Percentiles rank a stretch among this genome's conserved stretches.
phyloP scores from a whole-genome alignment of 2,888 invertebrate species.

The Drosophila suboccidentalis region DNA sequence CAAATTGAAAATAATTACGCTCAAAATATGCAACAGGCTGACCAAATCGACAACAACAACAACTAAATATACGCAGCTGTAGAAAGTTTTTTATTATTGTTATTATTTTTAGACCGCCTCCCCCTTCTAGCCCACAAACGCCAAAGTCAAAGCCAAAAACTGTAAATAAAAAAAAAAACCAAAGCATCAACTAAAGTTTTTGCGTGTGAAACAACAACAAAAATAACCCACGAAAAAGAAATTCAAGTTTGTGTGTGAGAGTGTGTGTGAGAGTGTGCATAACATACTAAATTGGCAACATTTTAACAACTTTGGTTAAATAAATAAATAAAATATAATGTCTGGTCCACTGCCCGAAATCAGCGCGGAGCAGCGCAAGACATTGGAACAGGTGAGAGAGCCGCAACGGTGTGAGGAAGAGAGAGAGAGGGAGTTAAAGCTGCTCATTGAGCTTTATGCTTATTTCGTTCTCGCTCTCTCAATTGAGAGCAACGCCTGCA shows the following conservation, averaged over 20 bases:
- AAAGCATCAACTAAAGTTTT: conserved; percentile 36
- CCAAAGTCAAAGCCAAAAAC: conserved; percentile 58
- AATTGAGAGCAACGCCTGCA: conserved; percentile 6
- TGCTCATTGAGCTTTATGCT: conserved; percentile 8
- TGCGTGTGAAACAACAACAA: conserved; percentile 37
- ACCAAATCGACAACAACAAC: conserved; percentile 37
- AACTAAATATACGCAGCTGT: conserved; percentile 63
- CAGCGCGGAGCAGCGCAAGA: conserved; percentile 65
- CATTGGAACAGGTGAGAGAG: conserved; percentile 68
- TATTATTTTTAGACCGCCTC: conserved; percentile 41
- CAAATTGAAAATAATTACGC: conserved; percentile 68
- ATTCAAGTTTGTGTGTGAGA: conserved; percentile 32
- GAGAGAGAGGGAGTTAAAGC: neutral
- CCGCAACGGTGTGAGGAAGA: neutral
- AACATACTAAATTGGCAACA: conserved; percentile 54
- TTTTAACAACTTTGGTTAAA: conserved; percentile 46
- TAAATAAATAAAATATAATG: conserved; percentile 53
- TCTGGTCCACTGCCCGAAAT: conserved; percentile 75
- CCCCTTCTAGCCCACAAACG: conserved; percentile 11
- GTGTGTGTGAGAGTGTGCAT: conserved; percentile 23
- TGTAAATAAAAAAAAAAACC: conserved; percentile 6
- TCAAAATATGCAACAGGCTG: conserved; percentile 53
- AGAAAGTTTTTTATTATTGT: conserved; percentile 75
- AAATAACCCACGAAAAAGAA: conserved; percentile 54
- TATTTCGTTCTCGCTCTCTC: neutral